These are phyloP conservation scores for Meiosimyza decipiens DNA, from an alignment of 2,888 invertebrate genomes.

Conservation along the genomic window DNA sequence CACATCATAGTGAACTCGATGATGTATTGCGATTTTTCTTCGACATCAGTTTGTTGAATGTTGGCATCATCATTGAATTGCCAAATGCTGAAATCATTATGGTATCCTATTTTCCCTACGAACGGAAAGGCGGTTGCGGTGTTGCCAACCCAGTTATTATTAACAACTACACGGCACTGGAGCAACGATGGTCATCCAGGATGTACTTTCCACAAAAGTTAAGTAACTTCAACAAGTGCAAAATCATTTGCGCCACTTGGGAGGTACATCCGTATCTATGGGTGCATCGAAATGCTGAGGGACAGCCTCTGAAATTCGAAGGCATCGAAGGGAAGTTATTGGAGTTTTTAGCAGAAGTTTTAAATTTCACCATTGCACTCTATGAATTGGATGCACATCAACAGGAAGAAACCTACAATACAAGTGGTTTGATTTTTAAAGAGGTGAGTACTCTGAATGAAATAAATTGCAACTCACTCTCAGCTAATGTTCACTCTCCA, in stretches of 20 bases:
- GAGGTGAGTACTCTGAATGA: conserved; percentile 45
- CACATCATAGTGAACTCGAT: conserved; percentile 38
- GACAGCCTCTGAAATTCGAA: conserved; percentile 25
- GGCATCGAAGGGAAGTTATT: conserved; percentile 58
- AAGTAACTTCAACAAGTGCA: conserved; percentile 54
- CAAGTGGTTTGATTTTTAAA: conserved; percentile 46
- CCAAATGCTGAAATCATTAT: conserved; percentile 42
- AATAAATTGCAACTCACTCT: background rate
- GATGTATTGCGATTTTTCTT: conserved; percentile 48
- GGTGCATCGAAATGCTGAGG: conserved; percentile 12
- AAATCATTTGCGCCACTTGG: conserved; percentile 56
- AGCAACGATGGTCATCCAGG: conserved; percentile 43
- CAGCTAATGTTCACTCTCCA: conserved; percentile 5
- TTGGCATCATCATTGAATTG: conserved; percentile 43
- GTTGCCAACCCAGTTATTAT: conserved; percentile 46
- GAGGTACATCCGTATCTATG: conserved; percentile 56
- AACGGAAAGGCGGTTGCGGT: conserved; percentile 43
- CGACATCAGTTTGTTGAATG: conserved; percentile 51
- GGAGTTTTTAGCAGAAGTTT: conserved; percentile 50
- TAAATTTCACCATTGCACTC: conserved; percentile 54
- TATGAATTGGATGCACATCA: conserved; percentile 50
- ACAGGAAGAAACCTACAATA: conserved; percentile 49
- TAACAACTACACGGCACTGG: conserved; percentile 46
- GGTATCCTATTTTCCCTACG: conserved; percentile 56
- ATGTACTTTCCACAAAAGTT: conserved; percentile 52